Conservation (phyloP, 2,888 invertebrate genomes). For the Tineola bisselliella region DNA sequence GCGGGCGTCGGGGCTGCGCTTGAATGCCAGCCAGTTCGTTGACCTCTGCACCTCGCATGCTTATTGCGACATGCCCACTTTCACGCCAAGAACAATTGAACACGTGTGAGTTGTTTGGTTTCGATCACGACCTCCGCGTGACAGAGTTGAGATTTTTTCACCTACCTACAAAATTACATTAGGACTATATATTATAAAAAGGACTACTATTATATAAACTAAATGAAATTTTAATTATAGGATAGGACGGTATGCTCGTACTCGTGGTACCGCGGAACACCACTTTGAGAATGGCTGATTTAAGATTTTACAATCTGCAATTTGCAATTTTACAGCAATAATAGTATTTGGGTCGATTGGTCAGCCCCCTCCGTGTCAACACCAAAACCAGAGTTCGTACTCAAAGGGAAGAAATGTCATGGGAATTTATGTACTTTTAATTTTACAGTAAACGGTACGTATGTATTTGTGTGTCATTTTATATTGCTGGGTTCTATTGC, state of each 20-base stretch:
- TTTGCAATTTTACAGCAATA: slow-evolving; percentile 1
- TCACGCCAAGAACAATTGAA: slow-evolving; percentile 12
- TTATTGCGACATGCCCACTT: slow-evolving; percentile 36
- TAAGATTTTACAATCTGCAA: too few relatives aligned
- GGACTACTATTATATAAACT: too few relatives aligned
- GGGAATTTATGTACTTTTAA: not conserved
- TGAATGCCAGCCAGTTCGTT: not conserved
- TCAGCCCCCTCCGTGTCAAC: not conserved
- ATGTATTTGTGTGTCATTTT: not conserved
- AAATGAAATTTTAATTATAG: too few relatives aligned
- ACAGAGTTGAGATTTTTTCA: too few relatives aligned
- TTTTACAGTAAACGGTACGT: slow-evolving; percentile 12
- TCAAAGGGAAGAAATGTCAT: not conserved
- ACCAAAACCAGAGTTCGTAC: not conserved
- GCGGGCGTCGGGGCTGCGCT: not conserved
- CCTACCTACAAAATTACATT: too few relatives aligned
- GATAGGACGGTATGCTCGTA: too few relatives aligned
- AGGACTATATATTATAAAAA: too few relatives aligned
- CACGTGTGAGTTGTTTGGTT: slow-evolving; percentile 12
- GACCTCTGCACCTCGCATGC: slow-evolving; percentile 36
- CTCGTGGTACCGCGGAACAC: too few relatives aligned
- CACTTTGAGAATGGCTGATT: too few relatives aligned
- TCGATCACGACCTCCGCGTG: too few relatives aligned
- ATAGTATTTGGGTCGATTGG: slow-evolving; percentile 9
- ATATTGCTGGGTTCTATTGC: too few relatives aligned